Conservation (phyloP, 2,888 invertebrate species). For the Nebria salina region DNA sequence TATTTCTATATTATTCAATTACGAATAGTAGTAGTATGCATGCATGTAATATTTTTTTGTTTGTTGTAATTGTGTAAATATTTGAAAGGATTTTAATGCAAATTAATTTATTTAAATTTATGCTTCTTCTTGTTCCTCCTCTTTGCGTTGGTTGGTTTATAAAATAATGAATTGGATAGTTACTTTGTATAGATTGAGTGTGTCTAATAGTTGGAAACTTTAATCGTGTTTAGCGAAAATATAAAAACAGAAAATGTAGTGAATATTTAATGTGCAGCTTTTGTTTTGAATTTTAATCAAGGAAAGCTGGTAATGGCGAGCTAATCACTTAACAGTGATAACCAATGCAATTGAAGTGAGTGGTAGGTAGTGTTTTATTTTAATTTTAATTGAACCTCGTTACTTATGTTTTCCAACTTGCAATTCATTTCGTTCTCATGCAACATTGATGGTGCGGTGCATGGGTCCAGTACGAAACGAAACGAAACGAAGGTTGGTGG, state of each 20-base stretch:
- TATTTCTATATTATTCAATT: not conserved
- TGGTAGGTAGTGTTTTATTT: constrained; percentile 10
- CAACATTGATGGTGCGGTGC: constrained; percentile 11
- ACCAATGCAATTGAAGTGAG: not conserved
- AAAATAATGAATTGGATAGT: too few relatives aligned
- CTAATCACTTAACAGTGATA: constrained; percentile 1
- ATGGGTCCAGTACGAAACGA: not conserved
- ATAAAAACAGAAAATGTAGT: too few relatives aligned
- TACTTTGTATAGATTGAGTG: too few relatives aligned
- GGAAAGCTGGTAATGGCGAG: not conserved
- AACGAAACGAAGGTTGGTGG: not conserved
- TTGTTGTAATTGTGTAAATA: too few relatives aligned
- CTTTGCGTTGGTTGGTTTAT: too few relatives aligned
- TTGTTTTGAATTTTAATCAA: not conserved
- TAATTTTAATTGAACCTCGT: constrained; percentile 38
- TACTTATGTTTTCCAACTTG: constrained; percentile 23
- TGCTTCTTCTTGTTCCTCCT: too few relatives aligned
- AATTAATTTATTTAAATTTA: too few relatives aligned
- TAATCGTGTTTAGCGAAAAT: too few relatives aligned
- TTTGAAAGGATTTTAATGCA: too few relatives aligned
- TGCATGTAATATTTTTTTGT: too few relatives aligned
- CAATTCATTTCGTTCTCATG: constrained; percentile 22
- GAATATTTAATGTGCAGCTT: not conserved
- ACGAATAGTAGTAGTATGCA: not conserved
- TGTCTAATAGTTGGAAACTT: too few relatives aligned